Evolutionary conservation across 2,888 invertebrate genomes (phyloP).

Genomic region (Furcula furcula): DNA sequence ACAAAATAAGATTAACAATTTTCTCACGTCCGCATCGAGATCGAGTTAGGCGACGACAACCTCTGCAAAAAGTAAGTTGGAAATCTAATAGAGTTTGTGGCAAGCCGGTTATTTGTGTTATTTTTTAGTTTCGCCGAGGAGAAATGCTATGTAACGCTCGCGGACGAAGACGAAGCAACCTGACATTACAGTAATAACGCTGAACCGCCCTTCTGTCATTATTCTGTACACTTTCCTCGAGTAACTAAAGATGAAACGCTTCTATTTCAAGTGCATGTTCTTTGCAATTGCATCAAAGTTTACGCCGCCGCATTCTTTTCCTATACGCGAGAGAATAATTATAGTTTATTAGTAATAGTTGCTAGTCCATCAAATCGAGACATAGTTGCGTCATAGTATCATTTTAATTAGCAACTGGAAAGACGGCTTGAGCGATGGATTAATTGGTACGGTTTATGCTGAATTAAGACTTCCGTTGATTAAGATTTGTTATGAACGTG

Average conservation of each 20-base stretch:
- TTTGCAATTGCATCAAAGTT: conserved; percentile 50
- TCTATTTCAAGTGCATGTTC: conserved; percentile 51
- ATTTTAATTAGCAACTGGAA: conserved; percentile 32
- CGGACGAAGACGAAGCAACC: conserved; percentile 71
- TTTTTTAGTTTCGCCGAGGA: conserved; percentile 69
- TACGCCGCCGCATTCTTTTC: conserved; percentile 19
- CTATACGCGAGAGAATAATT: conserved; percentile 14
- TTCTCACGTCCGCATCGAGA: conserved; percentile 75
- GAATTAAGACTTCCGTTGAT: conserved; percentile 38
- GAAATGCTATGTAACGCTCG: conserved; percentile 74
- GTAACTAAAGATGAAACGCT: conserved; percentile 57
- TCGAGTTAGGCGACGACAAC: conserved; percentile 73
- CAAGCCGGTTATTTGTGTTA: conserved; percentile 73
- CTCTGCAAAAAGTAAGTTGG: conserved; percentile 75
- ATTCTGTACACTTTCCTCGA: conserved; percentile 69
- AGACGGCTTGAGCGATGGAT: conserved; percentile 29
- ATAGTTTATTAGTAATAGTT: conserved; percentile 15
- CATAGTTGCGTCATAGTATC: conserved; percentile 20
- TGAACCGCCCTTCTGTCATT: conserved; percentile 75
- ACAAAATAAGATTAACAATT: conserved; percentile 71
- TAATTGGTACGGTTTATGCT: conserved; percentile 35
- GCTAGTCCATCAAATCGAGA: conserved; percentile 12
- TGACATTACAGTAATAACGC: conserved; percentile 76
- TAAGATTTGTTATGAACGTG: conserved; percentile 36
- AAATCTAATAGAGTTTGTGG: conserved; percentile 80